Percentiles rank a stretch among this genome's conserved stretches.
phyloP scores from a whole-genome alignment of 2,888 invertebrate species.

The Troides helena region DNA sequence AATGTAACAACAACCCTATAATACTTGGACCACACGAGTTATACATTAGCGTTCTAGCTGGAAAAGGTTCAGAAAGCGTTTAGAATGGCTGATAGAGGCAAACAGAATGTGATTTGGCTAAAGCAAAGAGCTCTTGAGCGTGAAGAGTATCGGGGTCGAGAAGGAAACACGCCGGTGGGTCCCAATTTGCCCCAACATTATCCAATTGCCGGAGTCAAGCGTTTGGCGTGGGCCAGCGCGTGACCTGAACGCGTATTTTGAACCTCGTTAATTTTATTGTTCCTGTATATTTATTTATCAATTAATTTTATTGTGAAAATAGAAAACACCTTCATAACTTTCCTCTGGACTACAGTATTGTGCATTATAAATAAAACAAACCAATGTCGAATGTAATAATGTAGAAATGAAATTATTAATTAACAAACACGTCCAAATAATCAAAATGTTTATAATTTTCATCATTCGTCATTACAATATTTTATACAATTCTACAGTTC shows the following conservation, averaged over 20 bases:
- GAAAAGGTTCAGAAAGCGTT: neutral
- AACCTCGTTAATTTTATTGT: constrained; percentile 33
- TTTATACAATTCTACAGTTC: no score
- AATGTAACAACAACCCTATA: neutral
- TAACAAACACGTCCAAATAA: no score
- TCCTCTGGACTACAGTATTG: no score
- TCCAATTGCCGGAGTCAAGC: constrained; percentile 72
- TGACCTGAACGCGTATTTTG: constrained; percentile 64
- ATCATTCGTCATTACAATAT: no score
- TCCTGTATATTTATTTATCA: neutral
- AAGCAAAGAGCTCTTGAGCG: constrained; percentile 60
- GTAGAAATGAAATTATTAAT: no score
- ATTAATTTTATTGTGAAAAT: neutral
- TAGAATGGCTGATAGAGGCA: constrained; percentile 58
- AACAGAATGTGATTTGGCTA: constrained; percentile 48
- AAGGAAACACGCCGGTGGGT: constrained; percentile 70
- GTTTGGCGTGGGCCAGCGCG: constrained; percentile 78
- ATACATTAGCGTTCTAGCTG: neutral
- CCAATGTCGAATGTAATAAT: no score
- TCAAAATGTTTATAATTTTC: no score
- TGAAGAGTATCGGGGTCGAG: constrained; percentile 45
- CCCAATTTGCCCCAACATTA: constrained; percentile 63
- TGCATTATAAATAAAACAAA: neutral
- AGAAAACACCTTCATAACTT: neutral
- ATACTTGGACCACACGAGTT: neutral